Evolutionary conservation across 1,140 invertebrate species (phyloP).

Genomic region (Melitaea cinxia): DNA sequence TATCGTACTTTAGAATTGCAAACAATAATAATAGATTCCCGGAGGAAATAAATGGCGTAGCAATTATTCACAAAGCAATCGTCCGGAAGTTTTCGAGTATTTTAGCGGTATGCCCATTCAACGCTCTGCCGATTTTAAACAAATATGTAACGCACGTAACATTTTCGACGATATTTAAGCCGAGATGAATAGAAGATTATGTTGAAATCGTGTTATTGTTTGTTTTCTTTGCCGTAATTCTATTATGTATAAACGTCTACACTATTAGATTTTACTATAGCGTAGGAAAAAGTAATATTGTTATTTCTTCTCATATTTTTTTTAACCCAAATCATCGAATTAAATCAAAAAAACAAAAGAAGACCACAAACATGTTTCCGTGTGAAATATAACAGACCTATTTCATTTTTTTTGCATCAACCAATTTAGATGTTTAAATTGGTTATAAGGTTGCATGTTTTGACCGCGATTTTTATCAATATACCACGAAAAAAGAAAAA

Average conservation of each 20-base stretch:
- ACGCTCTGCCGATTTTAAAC: conserved; percentile 64
- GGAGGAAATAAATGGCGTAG: conserved; percentile 70
- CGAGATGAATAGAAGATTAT: conserved; percentile 70
- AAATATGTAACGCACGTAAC: conserved; percentile 65
- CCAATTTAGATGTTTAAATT: conserved; percentile 40
- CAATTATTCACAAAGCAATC: conserved; percentile 65
- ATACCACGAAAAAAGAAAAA: conserved; percentile 9
- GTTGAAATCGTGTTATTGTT: conserved; percentile 77
- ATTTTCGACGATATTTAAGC: conserved; percentile 59
- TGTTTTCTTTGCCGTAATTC: conserved; percentile 74
- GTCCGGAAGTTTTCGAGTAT: conserved; percentile 76
- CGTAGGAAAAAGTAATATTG: conserved; percentile 30
- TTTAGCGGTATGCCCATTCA: conserved; percentile 67
- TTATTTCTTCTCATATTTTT: conserved; percentile 1
- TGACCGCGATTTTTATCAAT: conserved; percentile 39
- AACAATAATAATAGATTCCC: conserved; percentile 58
- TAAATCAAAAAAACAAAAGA: conserved; percentile 20
- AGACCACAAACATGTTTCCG: conserved; percentile 39
- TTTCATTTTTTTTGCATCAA: conserved; percentile 36
- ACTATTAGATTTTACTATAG: conserved; percentile 40
- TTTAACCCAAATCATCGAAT: background rate
- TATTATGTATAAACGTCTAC: conserved; percentile 49
- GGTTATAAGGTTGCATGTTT: conserved; percentile 37
- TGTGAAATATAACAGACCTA: conserved; percentile 44
- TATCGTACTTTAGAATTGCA: conserved; percentile 66